Base-by-base conservation (phyloP, 1,140 invertebrate genomes). In the Pseudomyrmex cubaensis region DNA sequence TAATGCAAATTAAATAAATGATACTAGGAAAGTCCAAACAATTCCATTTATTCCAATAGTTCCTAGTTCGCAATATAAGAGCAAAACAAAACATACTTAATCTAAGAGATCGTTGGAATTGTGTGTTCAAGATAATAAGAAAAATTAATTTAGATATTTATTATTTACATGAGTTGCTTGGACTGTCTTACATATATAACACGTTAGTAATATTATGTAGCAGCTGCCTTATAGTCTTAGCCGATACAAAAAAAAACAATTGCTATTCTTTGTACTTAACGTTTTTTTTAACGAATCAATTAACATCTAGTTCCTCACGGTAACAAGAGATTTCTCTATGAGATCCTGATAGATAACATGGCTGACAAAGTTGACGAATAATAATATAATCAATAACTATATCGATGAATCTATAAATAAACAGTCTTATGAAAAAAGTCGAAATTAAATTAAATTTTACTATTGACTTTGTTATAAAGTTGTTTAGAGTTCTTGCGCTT, bases 81-180 rank as follows among this genome's bases (percentile, higher is more conserved):
- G n/a, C n/a, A 20, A 13, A 10, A 52, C 50, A 12, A 13, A 12
- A 52, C 0, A 59, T 20, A 67, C 82, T 87, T 87, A 86, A 80
- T 87, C 56, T 86, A 44, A n/a, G 70, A 87, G 85, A 87, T 87
- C 86, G 64, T 84, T 57, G 69, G 52, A 57, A 57, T 48, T 56
- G 66, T 46, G 67, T 64, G 50, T 22, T 46, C 56, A 66, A 44
- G 17, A 22, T 17, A 35, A 69, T 78, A 57, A 78, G 57, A 52
- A 44, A 78, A 44, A 44, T 44, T 8, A 72, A 80, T 35, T 72
- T 50, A 22, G 12, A 2, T 12, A 22, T 7, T 35, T 12, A 22
- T 7, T 35, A 59, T 57, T 35, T 54, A n/a, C 25, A 69, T 12
- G 48, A 46, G 25, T 57, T 72, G 59, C n/a, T 59, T 70, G 64